These are phyloP conservation scores for Rhaphigaster nebulosa DNA, from an alignment of 2,888 invertebrate genomes.

Conservation along the genomic window DNA sequence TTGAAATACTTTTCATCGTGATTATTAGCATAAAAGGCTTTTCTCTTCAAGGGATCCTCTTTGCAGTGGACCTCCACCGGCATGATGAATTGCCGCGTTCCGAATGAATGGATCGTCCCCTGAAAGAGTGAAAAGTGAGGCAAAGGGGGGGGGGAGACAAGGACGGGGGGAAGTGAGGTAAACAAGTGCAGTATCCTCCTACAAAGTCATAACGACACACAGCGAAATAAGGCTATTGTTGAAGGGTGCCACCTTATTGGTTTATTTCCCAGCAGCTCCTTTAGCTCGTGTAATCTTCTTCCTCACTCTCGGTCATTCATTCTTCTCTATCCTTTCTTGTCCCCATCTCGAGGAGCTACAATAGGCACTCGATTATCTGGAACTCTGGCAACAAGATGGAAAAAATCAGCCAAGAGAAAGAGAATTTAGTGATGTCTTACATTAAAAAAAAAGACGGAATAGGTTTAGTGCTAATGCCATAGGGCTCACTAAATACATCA, in stretches of 20 bases:
- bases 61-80: background rate
- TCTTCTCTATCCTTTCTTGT: background rate
- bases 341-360: background rate
- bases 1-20: background rate
- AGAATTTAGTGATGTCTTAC: background rate
- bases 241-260: background rate
- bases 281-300: background rate
- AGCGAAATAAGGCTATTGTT: background rate
- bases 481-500: background rate
- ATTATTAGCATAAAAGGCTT: constrained; percentile 6
- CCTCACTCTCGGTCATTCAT: background rate
- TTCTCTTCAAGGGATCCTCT: background rate
- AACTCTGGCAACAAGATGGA: background rate
- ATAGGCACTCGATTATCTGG: constrained; percentile 3
- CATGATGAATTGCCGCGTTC: background rate
- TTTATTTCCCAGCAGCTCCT: background rate
- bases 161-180: background rate
- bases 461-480: background rate
- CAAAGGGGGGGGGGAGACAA: background rate
- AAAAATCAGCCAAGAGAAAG: background rate
- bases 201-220: constrained; percentile 13
- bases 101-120: background rate
- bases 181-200: background rate
- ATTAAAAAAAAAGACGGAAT: background rate
- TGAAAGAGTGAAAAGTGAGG: constrained; percentile 10